These are phyloP conservation scores for Conops quadrifasciatus DNA, from an alignment of 2,888 invertebrate species.

Conservation along the genomic window DNA sequence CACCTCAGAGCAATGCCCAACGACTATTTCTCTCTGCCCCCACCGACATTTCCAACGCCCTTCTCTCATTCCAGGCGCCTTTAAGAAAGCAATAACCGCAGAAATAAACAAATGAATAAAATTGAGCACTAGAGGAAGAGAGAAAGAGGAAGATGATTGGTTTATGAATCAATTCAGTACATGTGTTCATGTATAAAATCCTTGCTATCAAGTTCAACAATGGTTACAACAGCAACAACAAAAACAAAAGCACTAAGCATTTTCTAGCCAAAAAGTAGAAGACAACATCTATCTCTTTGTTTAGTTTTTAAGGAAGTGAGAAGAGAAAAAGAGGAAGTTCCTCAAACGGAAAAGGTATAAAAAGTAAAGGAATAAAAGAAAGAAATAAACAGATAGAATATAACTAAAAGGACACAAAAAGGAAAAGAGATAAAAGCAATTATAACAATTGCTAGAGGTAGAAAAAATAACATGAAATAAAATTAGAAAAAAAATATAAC, in stretches of 20 bases:
- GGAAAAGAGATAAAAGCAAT: not conserved
- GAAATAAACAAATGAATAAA: constrained; percentile 17
- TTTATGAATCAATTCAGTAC: too few relatives aligned
- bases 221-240: constrained; percentile 1
- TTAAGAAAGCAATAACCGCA: constrained; percentile 3
- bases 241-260: not conserved
- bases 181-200: too few relatives aligned
- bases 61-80: not conserved
- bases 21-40: constrained; percentile 6
- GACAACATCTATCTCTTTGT: not conserved
- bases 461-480: not conserved
- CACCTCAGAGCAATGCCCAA: constrained; percentile 28
- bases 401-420: not conserved
- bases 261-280: not conserved
- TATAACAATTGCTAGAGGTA: too few relatives aligned
- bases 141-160: not conserved
- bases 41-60: not conserved
- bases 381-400: not conserved
- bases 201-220: too few relatives aligned
- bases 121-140: not conserved
- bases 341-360: not conserved
- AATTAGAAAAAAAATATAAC: constrained; percentile 5
- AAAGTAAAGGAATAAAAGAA: not conserved
- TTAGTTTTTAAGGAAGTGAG: too few relatives aligned
- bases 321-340: not conserved